Conservation (phyloP, 2,113 vertebrate species). For the Larimichthys polyactis region DNA sequence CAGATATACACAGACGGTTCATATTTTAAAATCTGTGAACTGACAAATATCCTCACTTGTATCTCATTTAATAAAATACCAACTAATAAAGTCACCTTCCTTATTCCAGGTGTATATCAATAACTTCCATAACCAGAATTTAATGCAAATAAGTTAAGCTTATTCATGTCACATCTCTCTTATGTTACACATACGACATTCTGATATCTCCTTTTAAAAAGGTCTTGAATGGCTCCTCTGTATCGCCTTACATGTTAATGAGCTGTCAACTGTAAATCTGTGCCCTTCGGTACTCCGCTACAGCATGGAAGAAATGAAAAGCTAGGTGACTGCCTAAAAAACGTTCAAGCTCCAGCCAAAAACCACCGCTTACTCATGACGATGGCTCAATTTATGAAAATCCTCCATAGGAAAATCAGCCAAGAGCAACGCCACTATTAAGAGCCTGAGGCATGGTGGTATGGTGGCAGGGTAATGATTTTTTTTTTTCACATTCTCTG, state of each 20-base stretch:
- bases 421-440: conserved; percentile 49
- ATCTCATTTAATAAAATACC: neutral
- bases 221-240: conserved; percentile 9
- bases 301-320: conserved; percentile 54
- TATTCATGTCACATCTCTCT: neutral
- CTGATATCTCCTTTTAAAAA: neutral
- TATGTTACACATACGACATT: neutral
- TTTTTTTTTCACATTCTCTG: conserved; percentile 34
- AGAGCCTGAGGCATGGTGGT: conserved; percentile 33
- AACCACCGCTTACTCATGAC: conserved; percentile 46
- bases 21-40: neutral
- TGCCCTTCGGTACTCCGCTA: conserved; percentile 15
- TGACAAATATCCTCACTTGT: neutral
- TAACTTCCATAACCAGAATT: neutral
- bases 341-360: conserved; percentile 33
- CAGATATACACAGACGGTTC: neutral
- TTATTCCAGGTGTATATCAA: neutral
- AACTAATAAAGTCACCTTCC: neutral
- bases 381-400: conserved; percentile 60
- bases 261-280: conserved; percentile 18
- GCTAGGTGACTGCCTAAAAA: conserved; percentile 47
- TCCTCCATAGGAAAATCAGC: conserved; percentile 55
- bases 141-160: neutral
- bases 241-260: conserved; percentile 27
- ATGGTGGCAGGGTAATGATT: conserved; percentile 43